Evolutionary conservation across 2,888 invertebrate genomes (phyloP).

Genomic region (Rutpela maculata): DNA sequence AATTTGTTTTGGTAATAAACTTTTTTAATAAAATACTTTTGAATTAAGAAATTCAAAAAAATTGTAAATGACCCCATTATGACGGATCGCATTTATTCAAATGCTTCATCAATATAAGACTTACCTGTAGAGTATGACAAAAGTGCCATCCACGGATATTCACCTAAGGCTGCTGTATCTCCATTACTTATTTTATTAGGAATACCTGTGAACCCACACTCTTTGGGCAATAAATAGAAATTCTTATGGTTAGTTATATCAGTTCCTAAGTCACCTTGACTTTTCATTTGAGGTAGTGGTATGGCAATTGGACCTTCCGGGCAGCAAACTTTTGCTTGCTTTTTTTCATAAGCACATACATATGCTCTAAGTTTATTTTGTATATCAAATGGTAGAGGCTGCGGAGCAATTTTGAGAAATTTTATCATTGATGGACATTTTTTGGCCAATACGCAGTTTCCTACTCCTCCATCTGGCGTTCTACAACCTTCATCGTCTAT

Average conservation of each 20-base stretch:
- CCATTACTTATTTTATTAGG: conserved; percentile 73
- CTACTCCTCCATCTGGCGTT: conserved; percentile 67
- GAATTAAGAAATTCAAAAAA: too few relatives aligned
- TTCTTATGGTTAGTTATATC: conserved; percentile 71
- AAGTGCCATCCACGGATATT: conserved; percentile 87
- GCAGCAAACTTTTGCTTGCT: conserved; percentile 77
- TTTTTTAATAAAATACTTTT: too few relatives aligned
- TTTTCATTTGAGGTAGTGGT: background rate
- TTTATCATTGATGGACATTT: conserved; percentile 59
- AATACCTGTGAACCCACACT: conserved; percentile 77
- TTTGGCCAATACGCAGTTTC: conserved; percentile 70
- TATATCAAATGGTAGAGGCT: conserved; percentile 56
- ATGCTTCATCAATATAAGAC: too few relatives aligned
- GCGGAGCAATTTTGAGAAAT: conserved; percentile 52
- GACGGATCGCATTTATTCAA: too few relatives aligned
- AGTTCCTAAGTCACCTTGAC: conserved; percentile 44
- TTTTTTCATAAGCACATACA: conserved; percentile 71
- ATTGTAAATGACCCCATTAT: too few relatives aligned
- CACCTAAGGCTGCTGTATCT: conserved; percentile 71
- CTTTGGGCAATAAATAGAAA: conserved; percentile 68
- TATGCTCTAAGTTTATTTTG: conserved; percentile 54
- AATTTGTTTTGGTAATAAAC: too few relatives aligned
- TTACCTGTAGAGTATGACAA: conserved; percentile 65
- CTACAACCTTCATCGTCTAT: conserved; percentile 66
- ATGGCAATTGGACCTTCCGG: conserved; percentile 63